Conservation (phyloP, 2,888 invertebrate species). For the Gisinianus flammeolus region DNA sequence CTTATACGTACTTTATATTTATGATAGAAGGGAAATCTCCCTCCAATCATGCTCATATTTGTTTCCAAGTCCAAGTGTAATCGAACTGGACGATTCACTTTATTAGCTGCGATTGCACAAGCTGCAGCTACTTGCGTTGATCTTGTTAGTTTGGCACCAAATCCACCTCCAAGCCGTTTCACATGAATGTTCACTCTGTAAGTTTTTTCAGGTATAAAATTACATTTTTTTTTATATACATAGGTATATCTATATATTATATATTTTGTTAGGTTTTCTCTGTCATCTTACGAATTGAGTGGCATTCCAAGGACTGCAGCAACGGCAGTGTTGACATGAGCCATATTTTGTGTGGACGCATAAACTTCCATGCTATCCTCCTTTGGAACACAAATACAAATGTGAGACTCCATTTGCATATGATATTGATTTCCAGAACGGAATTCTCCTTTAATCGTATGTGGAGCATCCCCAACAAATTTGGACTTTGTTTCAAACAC, state of each 20-base stretch:
- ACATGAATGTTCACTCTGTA: slow-evolving; percentile 70
- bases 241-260: no score
- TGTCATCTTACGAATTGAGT: slow-evolving; percentile 62
- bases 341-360: slow-evolving; percentile 71
- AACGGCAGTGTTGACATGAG: slow-evolving; percentile 67
- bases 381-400: slow-evolving; percentile 70
- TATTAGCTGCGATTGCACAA: slow-evolving; percentile 73
- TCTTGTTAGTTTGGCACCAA: slow-evolving; percentile 76
- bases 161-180: slow-evolving; percentile 79
- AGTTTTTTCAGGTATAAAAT: background rate
- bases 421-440: slow-evolving; percentile 72
- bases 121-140: slow-evolving; percentile 69
- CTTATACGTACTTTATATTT: slow-evolving; percentile 69
- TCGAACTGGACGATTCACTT: slow-evolving; percentile 72
- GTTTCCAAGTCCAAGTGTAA: slow-evolving; percentile 74
- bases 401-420: slow-evolving; percentile 77
- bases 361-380: slow-evolving; percentile 72
- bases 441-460: slow-evolving; percentile 66
- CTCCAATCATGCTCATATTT: slow-evolving; percentile 75
- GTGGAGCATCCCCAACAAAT: background rate
- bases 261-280: background rate
- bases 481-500: background rate
- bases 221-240: background rate
- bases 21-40: slow-evolving; percentile 68
- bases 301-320: slow-evolving; percentile 67